Base-by-base conservation (phyloP, 2,888 invertebrate genomes). In the Hydriomena furcata region DNA sequence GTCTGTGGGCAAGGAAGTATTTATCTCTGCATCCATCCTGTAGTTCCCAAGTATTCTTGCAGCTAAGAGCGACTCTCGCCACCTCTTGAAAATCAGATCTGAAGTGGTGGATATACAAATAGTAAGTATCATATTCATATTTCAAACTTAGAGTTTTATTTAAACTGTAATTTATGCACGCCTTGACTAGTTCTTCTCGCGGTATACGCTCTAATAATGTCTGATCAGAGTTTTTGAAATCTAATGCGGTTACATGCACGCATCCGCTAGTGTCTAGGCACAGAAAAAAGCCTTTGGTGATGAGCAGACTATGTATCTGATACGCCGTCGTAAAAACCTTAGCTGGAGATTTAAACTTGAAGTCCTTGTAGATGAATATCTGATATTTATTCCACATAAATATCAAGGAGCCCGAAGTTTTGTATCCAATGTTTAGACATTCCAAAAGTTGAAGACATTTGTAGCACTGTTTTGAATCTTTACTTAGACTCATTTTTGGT, bases 311-410 rank as follows among this genome's bases (percentile, higher is more conserved):
- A 3, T 65, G 50, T 42, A 85, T 69, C 56, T 71, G 68, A 37
- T 82, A 87, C 30, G 77, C 79, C 0, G 84, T 79, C 6, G 63
- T 52, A 13, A 83, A 63, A 41, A 60, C 55, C 56, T 73, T 72
- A 7, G 65, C 59, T 5, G 58, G 41, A 38, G 42, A 58, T 7
- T 75, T 65, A 10, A 85, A 75, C 36, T 77, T 66, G 0, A 66
- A 43, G 24, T 76, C 65, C 50, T 81, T 75, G 49, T 83, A 84
- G 4, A 85, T 41, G 34, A 82, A 81, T 65, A 90, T 75, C 74
- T 88, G 85, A 65, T 77, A 83, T 59, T 76, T 83, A 66, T 87
- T 88, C 88, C 87, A 90, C 17, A 85, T 55, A 38, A 78, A 50
- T 12, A 75, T 45, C 45, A 64, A 66, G 2, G 64, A 62, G 47